Conservation (phyloP, 2,113 vertebrate genomes). For the Halcyon malimbica region DNA sequence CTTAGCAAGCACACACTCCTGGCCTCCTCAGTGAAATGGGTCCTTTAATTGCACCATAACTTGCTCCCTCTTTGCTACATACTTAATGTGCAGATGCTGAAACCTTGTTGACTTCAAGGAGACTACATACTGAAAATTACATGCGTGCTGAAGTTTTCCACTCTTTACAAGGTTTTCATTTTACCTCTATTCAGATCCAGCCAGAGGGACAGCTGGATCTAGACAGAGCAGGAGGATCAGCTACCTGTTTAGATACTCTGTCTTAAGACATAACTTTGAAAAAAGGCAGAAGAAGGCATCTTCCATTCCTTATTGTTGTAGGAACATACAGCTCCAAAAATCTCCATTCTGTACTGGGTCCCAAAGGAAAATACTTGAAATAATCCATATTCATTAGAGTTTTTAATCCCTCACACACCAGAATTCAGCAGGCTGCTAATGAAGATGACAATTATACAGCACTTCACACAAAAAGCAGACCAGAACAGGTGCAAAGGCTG, state of each 20-base stretch:
- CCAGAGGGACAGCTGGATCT: not conserved
- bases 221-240: not conserved
- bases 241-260: not conserved
- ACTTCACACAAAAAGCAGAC: conserved; percentile 33
- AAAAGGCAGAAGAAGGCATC: not conserved
- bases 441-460: conserved; percentile 51
- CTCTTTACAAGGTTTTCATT: not conserved
- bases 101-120: not conserved
- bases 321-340: not conserved
- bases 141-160: not conserved
- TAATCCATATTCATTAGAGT: conserved; percentile 46
- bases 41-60: not conserved
- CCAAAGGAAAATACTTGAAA: conserved; percentile 1
- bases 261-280: not conserved
- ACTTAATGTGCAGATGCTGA: not conserved
- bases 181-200: not conserved
- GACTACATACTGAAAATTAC: not conserved
- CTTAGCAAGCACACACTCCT: not conserved
- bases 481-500: conserved; percentile 55
- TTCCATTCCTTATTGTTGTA: not conserved
- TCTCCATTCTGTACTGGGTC: not conserved
- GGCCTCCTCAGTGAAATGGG: not conserved
- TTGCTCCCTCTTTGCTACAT: not conserved
- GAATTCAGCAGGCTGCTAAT: conserved; percentile 52
- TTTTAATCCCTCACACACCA: conserved; percentile 39